Evolutionary conservation across 2,113 vertebrate genomes (phyloP).

Genomic region (Dipodomys merriami): DNA sequence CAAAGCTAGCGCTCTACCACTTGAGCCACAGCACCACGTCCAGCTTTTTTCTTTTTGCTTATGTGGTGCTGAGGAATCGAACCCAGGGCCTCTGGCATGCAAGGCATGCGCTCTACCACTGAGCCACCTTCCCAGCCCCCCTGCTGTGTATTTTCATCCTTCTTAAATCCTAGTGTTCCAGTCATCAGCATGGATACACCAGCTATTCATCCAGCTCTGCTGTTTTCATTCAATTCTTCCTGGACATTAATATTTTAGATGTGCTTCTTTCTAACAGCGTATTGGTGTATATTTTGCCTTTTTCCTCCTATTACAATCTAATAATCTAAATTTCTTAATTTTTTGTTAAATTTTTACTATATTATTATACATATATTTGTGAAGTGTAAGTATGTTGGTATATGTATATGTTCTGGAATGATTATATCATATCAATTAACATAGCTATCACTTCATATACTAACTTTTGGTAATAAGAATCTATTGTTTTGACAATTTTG

Average conservation of each 20-base stretch:
- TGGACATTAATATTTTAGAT: not conserved
- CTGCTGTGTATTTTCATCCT: not conserved
- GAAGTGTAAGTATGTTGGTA: not conserved
- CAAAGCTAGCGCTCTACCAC: too few relatives aligned
- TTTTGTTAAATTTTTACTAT: not conserved
- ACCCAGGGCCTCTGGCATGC: too few relatives aligned
- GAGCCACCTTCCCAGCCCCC: not conserved
- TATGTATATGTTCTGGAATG: not conserved
- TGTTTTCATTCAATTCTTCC: not conserved
- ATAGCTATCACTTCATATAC: too few relatives aligned
- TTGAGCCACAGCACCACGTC: too few relatives aligned
- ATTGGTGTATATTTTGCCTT: not conserved
- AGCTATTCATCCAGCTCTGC: not conserved
- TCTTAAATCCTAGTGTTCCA: not conserved
- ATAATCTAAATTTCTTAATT: not conserved
- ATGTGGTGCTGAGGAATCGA: too few relatives aligned
- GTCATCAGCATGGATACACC: not conserved
- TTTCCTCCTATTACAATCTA: not conserved
- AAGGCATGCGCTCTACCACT: too few relatives aligned
- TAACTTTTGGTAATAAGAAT: not conserved
- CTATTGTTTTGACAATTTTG: not conserved
- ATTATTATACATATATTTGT: not conserved
- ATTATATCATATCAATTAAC: not conserved
- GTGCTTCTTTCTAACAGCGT: not conserved
- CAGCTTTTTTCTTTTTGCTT: too few relatives aligned